A percentile compares a stretch with the other conserved stretches of the same genome.
Evolutionary conservation across 2,113 vertebrate species (phyloP).

Genomic region (Tonatia bakeri): DNA sequence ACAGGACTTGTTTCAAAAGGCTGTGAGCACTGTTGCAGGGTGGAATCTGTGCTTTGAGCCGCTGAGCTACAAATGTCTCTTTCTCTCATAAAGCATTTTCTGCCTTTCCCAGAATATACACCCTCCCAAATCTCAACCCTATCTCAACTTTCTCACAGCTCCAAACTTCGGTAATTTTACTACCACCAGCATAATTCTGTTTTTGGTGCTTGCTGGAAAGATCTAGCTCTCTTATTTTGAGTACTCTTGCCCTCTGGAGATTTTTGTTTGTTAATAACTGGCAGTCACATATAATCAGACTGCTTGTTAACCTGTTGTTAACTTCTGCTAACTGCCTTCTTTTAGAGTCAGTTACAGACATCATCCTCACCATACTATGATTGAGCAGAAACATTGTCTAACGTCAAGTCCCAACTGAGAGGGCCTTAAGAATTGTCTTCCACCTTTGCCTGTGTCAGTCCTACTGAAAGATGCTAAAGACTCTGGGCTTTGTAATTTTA

Average conservation of each 20-base stretch:
- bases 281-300: not conserved
- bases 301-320: not conserved
- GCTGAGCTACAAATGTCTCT: not conserved
- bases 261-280: not conserved
- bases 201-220: not conserved
- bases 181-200: not conserved
- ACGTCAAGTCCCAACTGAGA: not conserved
- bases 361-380: fast-evolving
- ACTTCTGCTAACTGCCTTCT: not conserved
- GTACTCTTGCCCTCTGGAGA: not conserved
- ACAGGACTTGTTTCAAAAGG: not conserved
- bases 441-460: not conserved
- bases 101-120: not conserved
- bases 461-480: not conserved
- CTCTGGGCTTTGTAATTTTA: not conserved
- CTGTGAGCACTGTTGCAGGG: not conserved
- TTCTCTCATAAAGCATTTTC: not conserved
- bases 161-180: not conserved
- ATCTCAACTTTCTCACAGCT: not conserved
- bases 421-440: not conserved
- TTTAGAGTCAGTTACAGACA: not conserved
- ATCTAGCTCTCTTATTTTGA: not conserved
- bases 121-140: not conserved
- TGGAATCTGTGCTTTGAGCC: not conserved
- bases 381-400: not conserved